Evolutionary conservation across 2,888 invertebrate genomes (phyloP).

Genomic region (Amitus sp.): DNA sequence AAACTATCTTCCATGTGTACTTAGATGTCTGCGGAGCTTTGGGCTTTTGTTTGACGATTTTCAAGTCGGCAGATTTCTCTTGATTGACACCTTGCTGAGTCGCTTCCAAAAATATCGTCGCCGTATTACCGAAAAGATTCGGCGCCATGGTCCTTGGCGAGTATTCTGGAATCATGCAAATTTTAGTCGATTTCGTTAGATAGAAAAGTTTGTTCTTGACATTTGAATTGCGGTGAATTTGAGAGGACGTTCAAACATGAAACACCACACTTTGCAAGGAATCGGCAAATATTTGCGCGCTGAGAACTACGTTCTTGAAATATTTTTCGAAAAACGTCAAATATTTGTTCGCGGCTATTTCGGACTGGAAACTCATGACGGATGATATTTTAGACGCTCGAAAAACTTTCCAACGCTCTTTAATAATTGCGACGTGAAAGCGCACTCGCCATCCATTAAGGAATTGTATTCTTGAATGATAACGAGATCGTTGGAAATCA

Average conservation of each 20-base stretch:
- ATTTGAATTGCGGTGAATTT: background rate
- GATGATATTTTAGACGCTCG: background rate
- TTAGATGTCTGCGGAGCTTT: slow-evolving; percentile 41
- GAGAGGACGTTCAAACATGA: too few relatives aligned
- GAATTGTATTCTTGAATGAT: background rate
- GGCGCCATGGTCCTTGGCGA: slow-evolving; percentile 69
- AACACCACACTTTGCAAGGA: too few relatives aligned
- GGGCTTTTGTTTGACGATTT: slow-evolving; percentile 41
- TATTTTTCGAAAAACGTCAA: too few relatives aligned
- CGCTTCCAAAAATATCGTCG: slow-evolving; percentile 67
- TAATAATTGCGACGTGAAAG: background rate
- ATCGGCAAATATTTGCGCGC: too few relatives aligned
- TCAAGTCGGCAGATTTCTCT: slow-evolving; percentile 42
- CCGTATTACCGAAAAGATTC: slow-evolving; percentile 71
- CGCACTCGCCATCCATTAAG: background rate
- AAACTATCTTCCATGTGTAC: slow-evolving; percentile 76
- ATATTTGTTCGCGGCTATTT: too few relatives aligned
- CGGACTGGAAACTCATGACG: too few relatives aligned
- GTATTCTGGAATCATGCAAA: slow-evolving; percentile 40
- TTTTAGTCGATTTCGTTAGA: background rate
- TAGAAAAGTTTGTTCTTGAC: background rate
- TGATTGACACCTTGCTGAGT: slow-evolving; percentile 55
- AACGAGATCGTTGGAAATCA: background rate
- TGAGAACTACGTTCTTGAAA: too few relatives aligned
- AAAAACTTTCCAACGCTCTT: background rate